Base-by-base conservation (phyloP, 2,797 vertebrate species). In the Leptatherina wallacei region DNA sequence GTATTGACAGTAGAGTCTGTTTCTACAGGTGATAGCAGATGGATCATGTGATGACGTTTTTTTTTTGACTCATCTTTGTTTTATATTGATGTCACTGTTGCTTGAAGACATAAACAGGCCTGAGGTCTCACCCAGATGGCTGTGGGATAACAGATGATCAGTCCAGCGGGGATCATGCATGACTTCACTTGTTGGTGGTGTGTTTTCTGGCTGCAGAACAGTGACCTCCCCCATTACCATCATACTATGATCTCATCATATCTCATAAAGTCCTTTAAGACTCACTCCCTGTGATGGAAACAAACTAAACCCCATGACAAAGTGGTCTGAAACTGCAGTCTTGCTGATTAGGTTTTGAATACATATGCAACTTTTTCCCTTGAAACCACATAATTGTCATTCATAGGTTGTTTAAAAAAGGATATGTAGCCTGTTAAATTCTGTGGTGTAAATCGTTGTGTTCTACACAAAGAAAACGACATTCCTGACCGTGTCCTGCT, bases 111-210 rank as follows among this genome's bases (percentile, higher is more conserved):
- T 71, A 80, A 91, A 85, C 90, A 90, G 92, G 91, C 88, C 81
- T 49, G 79, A 88, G 94, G 89, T 71, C 75, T 86, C 77, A 69
- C 86, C 88, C 89, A 87, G 84, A 91, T 93, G 91, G 88, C 84
- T 78, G 74, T 70, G 82, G 74, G 90, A 85, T 89, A 91, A 91
- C 91, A 92, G 89, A 89, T 87, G 91, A 92, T 90, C 85, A 88
- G 92, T 91, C 88, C 92, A 90, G 83, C 73, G 81, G 88, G 87
- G 78, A 86, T 87, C 65, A 80, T 82, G 89, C 86, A 85, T 90
- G 88, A 88, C 91, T 91, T 91, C 86, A 83, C 73, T 59, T 44
- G 60, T 58, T 64, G 77, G 67, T 83, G 71, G 60, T 77, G 68
- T 80, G 63, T 61, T 65, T 76, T 51, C 78, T 76, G 80, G 63